Evolutionary conservation across 2,797 vertebrate species (phyloP), one percentile per base, ranked within the genome.

Genomic region (Schizopygopsis pylzovi): DNA sequence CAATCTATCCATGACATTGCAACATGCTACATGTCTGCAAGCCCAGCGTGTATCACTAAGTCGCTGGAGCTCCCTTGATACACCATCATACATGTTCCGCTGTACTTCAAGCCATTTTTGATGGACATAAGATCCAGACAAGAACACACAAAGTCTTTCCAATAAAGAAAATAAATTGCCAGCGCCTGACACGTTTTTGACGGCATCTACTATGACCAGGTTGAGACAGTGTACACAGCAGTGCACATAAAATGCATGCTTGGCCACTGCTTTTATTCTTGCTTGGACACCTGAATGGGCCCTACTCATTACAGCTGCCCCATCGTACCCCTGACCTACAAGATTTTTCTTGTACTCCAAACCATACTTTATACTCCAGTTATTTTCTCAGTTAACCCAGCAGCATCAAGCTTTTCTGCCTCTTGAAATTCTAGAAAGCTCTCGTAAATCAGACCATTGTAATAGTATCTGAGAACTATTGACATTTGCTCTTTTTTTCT

Each of bases 401-500:
- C 56, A 65, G 67, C 54, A 75, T 87, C 65, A 47, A 87, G 76
- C 52, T 25, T 72, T 12, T 72, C 76, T 65, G 75, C 81, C 39
- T 68, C 20, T 70, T 77, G 22, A 56, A 77, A 82, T 47, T 82
- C 28, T 20, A 83, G n/a, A 39, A 83, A 83, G 52, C 75, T 84
- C 81, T 85, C 33, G 13, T 79, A 73, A 16, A 88, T 67, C 25
- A 65, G 49, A 16, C 71, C 70, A 25, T 70, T 56, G 56, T 82
- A 87, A 33, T 76, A 81, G 37, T 85, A 85, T 47, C 45, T 56
- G 20, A 85, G 22, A 7, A 81, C 82, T 18, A 87, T 77, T 18
- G 71, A 85, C 6, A 70, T 84, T 52, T 82, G 79, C 12, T 82
- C 45, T 70, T 68, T 52, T 81, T 85, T 87, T 28, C 20, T 81